A percentile compares a stretch with the other conserved stretches of the same genome.
These are phyloP conservation scores for Paralichthys olivaceus DNA, from an alignment of 2,113 vertebrate species.

Conservation along the genomic window DNA sequence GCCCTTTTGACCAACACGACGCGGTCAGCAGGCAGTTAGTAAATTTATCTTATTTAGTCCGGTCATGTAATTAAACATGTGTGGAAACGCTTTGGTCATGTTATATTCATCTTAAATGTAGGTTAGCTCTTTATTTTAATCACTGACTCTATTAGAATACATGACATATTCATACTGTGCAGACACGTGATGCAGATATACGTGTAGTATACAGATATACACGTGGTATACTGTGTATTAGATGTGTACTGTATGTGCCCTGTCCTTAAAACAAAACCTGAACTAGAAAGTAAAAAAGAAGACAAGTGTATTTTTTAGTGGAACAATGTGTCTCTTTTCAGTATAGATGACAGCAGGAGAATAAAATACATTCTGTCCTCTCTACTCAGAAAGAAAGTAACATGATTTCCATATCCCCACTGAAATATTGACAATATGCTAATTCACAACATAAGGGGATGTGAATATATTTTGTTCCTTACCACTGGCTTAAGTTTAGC, in stretches of 20 bases:
- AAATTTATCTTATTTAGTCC: constrained; percentile 51
- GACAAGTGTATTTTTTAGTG: background rate
- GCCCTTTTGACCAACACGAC: constrained; percentile 58
- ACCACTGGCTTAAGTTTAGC: constrained; percentile 3
- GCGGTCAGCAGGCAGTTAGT: constrained; percentile 56
- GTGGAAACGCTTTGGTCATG: constrained; percentile 33
- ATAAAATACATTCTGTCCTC: constrained; percentile 23
- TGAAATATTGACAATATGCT: constrained; percentile 42
- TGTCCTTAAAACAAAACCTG: constrained; percentile 13
- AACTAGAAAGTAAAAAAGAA: background rate
- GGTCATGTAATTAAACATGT: constrained; percentile 55
- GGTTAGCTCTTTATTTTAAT: constrained; percentile 8
- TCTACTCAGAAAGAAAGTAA: constrained; percentile 24
- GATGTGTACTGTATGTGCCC: background rate
- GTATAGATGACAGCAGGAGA: constrained; percentile 19
- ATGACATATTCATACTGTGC: background rate
- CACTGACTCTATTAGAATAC: background rate
- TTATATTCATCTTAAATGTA: constrained; percentile 23
- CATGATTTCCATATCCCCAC: constrained; percentile 24
- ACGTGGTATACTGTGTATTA: background rate
- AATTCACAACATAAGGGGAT: constrained; percentile 42
- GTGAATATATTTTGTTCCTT: constrained; percentile 15
- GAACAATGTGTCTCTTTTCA: constrained; percentile 34
- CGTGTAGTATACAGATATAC: background rate
- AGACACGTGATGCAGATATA: background rate